Evolutionary conservation across 53 echinoderm and acorn worm species (phyloP), one percentile per base, ranked within the genome.

Genomic region (Paelopatides confundens): DNA sequence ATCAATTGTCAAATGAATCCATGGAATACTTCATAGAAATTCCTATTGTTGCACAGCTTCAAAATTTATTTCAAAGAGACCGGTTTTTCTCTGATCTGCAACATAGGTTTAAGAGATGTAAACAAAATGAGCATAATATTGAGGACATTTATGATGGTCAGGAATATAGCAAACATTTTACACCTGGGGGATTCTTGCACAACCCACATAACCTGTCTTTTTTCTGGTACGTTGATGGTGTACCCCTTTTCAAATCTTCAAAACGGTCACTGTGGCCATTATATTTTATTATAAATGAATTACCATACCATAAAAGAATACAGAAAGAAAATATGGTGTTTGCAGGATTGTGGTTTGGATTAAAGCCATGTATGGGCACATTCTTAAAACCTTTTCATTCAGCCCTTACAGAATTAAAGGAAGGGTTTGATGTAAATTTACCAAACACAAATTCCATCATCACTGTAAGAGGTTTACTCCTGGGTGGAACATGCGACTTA

Each of bases 401-500:
- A 35, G 28, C 65, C 3, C 30, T 89, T 28, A 69, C 34, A 23
- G 9, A 36, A 13, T 38, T 89, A 11, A 52, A 58, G 35, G 70
- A 89, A 14, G 89, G 89, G 14, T 30, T 89, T 35, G 83, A 82
- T 32, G 24, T 53, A 13, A 23, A 58, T 1, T 9, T 18, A 15
- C 26, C 28, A 69, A 82, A 36, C 37, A 71, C 40, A 35, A 23
- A 68, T 18, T 29, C 51, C 3, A 31, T 5, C 29, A 71, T 63
- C 10, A 24, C 30, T 24, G 30, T 74, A 28, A 71, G 85, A 48
- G 85, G 65, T 26, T 69, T 85, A 14, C 29, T 88, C 15, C 36
- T 92, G 29, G 76, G 77, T 62, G 86, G 92, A 14, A 85, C 69
- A 40, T 86, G 86, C 82, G 91, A 91, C 53, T 49, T 91, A 39